Base-by-base conservation (phyloP, 2,888 invertebrate species). In the Ernsta delagoae region DNA sequence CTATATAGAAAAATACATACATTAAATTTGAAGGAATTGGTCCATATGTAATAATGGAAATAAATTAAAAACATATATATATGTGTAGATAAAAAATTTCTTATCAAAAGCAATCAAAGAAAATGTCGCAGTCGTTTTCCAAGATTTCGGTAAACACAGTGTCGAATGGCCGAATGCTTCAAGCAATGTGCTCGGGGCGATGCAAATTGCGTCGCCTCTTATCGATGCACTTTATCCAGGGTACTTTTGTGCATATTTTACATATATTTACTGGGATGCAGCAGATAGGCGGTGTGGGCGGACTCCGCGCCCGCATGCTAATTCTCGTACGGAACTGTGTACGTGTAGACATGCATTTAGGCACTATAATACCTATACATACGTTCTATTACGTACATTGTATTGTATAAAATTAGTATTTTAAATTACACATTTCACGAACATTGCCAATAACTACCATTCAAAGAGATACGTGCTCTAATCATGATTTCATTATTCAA, bases 231-330 rank as follows among this genome's bases (percentile, higher is more conserved):
- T 90, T 92, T 87, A 91, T 90, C 90, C 90, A 84, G 88, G 86
- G 82, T 88, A 87, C 88, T 88, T 90, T 89, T 88, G 88, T 85
- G 89, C 87, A 89, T 90, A 91, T 90, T 91, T 91, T 90, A 88
- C 87, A 89, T 89, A 90, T 84, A 88, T 89, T 88, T 88, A 85
- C 83, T 82, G 83, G 86, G 86, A 86, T 84, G 85, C 78, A 77
- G 83, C 82, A 79, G 87, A 89, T 88, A 86, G 86, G 79, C 79
- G 74, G 82, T 78, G 90, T 89, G 88, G 92, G 91, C 88, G 91
- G 84, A 82, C 82, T 72, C 72, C 65, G 79, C 74, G 82, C 75
- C 81, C 80, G 83, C 84, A 86, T 86, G 86, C 85, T 88, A 90
- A 90, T 90, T 85, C 81, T 82, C 71, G 75, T 78, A 80, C 80